A percentile compares a stretch with the other conserved stretches of the same genome.
These are phyloP conservation scores for Acrobasis repandana DNA, from an alignment of 2,888 invertebrate genomes.

Conservation along the genomic window DNA sequence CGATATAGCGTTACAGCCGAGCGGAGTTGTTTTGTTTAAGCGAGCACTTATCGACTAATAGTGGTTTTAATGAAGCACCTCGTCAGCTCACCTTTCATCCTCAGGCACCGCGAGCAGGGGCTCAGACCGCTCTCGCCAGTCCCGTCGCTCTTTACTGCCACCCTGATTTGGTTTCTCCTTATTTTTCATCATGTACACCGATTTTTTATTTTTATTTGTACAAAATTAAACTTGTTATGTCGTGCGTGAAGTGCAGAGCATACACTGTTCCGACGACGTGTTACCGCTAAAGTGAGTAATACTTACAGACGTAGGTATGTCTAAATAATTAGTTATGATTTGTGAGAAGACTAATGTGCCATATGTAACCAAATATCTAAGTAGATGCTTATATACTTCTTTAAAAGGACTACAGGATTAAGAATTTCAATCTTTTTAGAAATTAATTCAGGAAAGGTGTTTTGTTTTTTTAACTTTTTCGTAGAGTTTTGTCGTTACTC, in stretches of 20 bases:
- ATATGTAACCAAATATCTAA: background rate
- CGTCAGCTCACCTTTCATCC: constrained; percentile 77
- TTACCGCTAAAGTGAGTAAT: constrained; percentile 39
- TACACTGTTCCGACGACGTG: constrained; percentile 49
- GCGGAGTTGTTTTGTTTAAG: constrained; percentile 58
- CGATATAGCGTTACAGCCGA: constrained; percentile 49
- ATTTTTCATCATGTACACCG: constrained; percentile 57
- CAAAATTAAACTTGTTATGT: constrained; percentile 9
- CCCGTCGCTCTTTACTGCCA: constrained; percentile 62
- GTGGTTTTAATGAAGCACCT: constrained; percentile 71
- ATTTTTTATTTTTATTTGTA: constrained; percentile 1
- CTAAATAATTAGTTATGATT: constrained; percentile 59
- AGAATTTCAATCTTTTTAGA: too few species aligned
- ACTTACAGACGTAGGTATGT: constrained; percentile 40
- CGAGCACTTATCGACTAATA: constrained; percentile 63
- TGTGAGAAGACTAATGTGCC: constrained; percentile 47
- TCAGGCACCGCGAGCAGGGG: constrained; percentile 74
- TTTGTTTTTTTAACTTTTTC: too few species aligned
- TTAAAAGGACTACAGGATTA: background rate
- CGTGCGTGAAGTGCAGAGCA: constrained; percentile 24
- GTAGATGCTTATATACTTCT: background rate
- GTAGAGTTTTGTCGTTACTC: too few species aligned
- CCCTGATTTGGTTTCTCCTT: constrained; percentile 72
- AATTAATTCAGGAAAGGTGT: too few species aligned
- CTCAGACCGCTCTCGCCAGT: constrained; percentile 68